Conservation (phyloP, 2,888 invertebrate genomes). For the Lepas anatifera region DNA sequence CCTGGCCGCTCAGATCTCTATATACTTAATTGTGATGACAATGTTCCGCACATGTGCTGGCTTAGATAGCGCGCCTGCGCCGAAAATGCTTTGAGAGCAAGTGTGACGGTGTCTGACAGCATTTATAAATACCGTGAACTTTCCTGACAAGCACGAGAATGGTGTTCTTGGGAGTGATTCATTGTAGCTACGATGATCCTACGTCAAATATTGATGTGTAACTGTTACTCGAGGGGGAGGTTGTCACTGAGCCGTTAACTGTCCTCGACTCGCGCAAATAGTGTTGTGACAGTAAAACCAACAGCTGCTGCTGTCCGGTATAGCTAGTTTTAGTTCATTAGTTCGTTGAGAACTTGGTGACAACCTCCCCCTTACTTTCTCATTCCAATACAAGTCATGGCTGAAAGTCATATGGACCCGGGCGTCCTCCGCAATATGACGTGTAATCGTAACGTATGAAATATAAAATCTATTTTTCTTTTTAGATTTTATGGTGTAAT, state of each 20-base stretch:
- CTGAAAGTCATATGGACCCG: not conserved
- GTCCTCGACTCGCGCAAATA: not conserved
- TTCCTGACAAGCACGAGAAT: not conserved
- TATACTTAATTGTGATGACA: not conserved
- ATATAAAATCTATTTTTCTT: slow-evolving; percentile 11
- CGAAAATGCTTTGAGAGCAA: not conserved
- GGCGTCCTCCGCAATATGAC: not conserved
- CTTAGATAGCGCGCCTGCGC: not conserved
- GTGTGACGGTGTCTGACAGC: not conserved
- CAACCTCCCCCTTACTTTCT: not conserved
- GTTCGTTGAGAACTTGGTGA: not conserved
- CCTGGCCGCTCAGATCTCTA: no score
- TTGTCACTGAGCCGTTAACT: not conserved
- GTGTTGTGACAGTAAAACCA: not conserved
- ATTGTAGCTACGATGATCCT: not conserved
- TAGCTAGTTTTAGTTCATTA: not conserved
- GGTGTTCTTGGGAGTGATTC: not conserved
- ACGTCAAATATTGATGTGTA: not conserved
- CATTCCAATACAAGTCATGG: slow-evolving; percentile 1
- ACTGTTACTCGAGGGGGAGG: not conserved
- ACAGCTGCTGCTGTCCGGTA: not conserved
- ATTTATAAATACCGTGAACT: not conserved
- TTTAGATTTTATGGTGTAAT: slow-evolving; percentile 11
- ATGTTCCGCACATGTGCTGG: no score
- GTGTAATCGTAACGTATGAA: not conserved